A percentile compares a stretch with the other conserved stretches of the same genome.
Conservation (phyloP, 2,888 invertebrate genomes). For the Pollenia griseotomentosa region DNA sequence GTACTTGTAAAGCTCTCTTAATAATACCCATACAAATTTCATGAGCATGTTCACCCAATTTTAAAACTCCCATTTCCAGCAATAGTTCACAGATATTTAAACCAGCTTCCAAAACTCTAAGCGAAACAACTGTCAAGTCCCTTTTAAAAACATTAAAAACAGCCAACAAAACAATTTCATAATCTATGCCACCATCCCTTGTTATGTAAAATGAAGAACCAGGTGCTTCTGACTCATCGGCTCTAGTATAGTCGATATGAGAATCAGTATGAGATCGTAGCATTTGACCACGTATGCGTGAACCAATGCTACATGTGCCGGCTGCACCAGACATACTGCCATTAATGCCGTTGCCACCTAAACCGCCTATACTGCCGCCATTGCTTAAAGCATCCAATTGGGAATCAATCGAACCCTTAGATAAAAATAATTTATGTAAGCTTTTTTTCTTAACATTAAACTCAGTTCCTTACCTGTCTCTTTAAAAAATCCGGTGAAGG, state of each 20-base stretch:
- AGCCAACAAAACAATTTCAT: constrained; percentile 93
- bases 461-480: constrained; percentile 87
- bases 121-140: constrained; percentile 92
- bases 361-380: constrained; percentile 79
- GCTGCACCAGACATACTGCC: constrained; percentile 78
- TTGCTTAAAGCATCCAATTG: constrained; percentile 88
- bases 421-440: constrained; percentile 30
- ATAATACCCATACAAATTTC: constrained; percentile 84
- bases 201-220: constrained; percentile 97
- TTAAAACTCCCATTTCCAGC: constrained; percentile 94
- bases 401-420: constrained; percentile 92
- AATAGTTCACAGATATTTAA: constrained; percentile 96
- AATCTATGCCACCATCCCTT: constrained; percentile 96
- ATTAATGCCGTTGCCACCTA: constrained; percentile 76
- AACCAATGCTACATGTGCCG: constrained; percentile 78
- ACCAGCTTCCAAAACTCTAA: constrained; percentile 96
- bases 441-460: neutral
- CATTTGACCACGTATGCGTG: constrained; percentile 86
- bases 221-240: constrained; percentile 94
- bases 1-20: constrained; percentile 87
- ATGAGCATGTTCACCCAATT: constrained; percentile 84
- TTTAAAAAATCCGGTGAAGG: constrained; percentile 95
- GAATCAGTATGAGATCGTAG: constrained; percentile 96
- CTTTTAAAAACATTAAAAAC: constrained; percentile 94
- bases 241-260: constrained; percentile 93